Evolutionary conservation across 2,888 invertebrate genomes (phyloP).

Genomic region (Scotopteryx bipunctaria): DNA sequence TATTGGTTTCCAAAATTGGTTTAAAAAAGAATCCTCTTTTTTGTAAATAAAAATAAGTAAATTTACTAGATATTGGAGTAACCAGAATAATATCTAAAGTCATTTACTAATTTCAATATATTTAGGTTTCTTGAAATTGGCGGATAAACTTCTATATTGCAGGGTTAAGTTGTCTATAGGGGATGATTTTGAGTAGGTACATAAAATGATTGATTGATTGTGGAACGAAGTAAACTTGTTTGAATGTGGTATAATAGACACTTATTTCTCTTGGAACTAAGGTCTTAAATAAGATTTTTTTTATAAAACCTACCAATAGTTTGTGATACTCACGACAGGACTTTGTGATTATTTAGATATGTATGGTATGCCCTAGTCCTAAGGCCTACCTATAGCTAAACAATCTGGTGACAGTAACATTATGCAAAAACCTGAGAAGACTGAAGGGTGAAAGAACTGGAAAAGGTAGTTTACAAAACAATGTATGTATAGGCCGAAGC

Average conservation of each 20-base stretch:
- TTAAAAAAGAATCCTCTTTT: too few species aligned
- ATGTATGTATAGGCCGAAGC: constrained; percentile 45
- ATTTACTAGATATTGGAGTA: constrained; percentile 41
- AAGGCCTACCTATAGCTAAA: constrained; percentile 42
- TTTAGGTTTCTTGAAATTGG: constrained; percentile 25
- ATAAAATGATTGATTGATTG: background rate
- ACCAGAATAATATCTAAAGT: constrained; percentile 25
- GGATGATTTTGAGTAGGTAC: background rate
- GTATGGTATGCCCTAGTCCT: constrained; percentile 5
- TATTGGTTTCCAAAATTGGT: too few species aligned
- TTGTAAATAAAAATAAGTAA: too few species aligned
- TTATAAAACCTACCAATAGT: too few species aligned
- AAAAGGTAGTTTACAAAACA: constrained; percentile 56
- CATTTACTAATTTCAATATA: constrained; percentile 28
- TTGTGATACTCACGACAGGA: too few species aligned
- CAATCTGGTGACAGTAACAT: constrained; percentile 48
- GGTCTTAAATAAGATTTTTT: too few species aligned
- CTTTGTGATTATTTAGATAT: too few species aligned
- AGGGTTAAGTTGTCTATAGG: constrained; percentile 18
- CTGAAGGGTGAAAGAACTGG: constrained; percentile 48
- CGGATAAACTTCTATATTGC: constrained; percentile 18
- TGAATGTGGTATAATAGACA: background rate
- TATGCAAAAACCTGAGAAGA: constrained; percentile 46
- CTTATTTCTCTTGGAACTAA: background rate
- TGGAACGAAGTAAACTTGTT: too few species aligned